Base-by-base conservation (phyloP, 2,888 invertebrate genomes). In the Laothoe populi region DNA sequence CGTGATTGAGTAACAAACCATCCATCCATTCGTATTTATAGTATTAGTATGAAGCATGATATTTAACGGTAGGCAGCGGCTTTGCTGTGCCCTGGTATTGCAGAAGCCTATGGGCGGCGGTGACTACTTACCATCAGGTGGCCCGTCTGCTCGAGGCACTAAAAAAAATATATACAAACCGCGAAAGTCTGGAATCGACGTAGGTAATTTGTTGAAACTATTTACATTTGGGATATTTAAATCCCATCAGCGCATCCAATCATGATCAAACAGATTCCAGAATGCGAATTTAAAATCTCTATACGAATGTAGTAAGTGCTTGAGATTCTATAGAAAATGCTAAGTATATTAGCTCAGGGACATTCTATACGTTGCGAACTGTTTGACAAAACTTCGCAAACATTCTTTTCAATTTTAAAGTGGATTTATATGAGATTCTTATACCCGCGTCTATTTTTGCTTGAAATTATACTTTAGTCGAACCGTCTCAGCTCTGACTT, bases 321-420 rank as follows among this genome's bases (percentile, higher is more conserved):
- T 31, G 26, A 49, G 53, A 35, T 53, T 53, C 8, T 35, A 35
- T 35, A 35, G 31, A 49, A 49, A 19, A 35, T 10, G 19, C 23
- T 31, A 53, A 16, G 35, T 35, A 46, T 46, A 35, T 35, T 53
- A 53, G 53, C 31, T 19, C 8, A 16, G 53, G 53, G 16, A 31
- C 19, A 19, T 46, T 46, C 31, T 8, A 31, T 26, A 53, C 31
- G 35, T 11, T 19, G 16, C n/a, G 19, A 1, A 4, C 35, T 19
- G 35, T 35, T 53, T 53, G 53, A 53, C 11, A 31, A 53, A 31
- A 53, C 31, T 53, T 35, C 35, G 11, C 53, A 53, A 31, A 53
- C 16, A n/a, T 3, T 31, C 31, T n/a, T 13, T 49, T 49, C 31
- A 49, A 49, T 49, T 49, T 49, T 49, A 49, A 49, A 31, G 31